phyloP scores from a whole-genome alignment of 2,888 invertebrate species.

The Hydrotaea cyrtoneurina region DNA sequence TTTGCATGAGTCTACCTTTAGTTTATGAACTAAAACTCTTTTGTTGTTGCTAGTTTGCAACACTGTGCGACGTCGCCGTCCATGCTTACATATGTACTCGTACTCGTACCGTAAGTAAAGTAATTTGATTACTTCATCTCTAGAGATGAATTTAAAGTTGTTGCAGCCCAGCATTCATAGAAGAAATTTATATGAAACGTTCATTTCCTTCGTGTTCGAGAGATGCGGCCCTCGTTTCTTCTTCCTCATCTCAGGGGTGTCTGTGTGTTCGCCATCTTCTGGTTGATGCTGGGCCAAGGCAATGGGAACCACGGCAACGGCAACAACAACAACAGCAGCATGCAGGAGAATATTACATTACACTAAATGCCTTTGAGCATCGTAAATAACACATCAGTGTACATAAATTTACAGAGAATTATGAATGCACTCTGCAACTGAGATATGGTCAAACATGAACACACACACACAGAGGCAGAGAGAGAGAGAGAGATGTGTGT shows the following conservation, averaged over 20 bases:
- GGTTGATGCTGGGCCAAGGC: conserved; percentile 11
- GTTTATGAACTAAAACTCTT: too few species aligned
- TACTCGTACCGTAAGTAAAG: conserved; percentile 55
- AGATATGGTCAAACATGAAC: conserved; percentile 61
- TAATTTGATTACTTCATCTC: conserved; percentile 71
- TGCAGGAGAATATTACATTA: conserved; percentile 44
- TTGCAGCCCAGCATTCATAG: conserved; percentile 60
- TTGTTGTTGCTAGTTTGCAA: too few species aligned
- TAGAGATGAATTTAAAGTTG: conserved; percentile 72
- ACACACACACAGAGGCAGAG: background rate
- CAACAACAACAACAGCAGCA: conserved; percentile 48
- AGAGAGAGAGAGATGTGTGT: background rate
- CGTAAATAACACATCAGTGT: conserved; percentile 79
- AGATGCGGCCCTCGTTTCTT: background rate
- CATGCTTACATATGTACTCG: background rate
- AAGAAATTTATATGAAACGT: conserved; percentile 1
- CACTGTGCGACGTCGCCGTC: too few species aligned
- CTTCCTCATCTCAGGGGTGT: too few species aligned
- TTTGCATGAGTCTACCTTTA: too few species aligned
- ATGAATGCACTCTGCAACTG: conserved; percentile 73
- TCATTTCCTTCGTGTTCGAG: conserved; percentile 4
- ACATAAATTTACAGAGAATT: conserved; percentile 78
- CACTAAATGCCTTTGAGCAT: conserved; percentile 76
- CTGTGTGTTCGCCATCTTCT: background rate
- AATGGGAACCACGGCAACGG: conserved; percentile 11